phyloP scores from a whole-genome alignment of 2,797 vertebrate genomes.

The Alfaro cultratus region DNA sequence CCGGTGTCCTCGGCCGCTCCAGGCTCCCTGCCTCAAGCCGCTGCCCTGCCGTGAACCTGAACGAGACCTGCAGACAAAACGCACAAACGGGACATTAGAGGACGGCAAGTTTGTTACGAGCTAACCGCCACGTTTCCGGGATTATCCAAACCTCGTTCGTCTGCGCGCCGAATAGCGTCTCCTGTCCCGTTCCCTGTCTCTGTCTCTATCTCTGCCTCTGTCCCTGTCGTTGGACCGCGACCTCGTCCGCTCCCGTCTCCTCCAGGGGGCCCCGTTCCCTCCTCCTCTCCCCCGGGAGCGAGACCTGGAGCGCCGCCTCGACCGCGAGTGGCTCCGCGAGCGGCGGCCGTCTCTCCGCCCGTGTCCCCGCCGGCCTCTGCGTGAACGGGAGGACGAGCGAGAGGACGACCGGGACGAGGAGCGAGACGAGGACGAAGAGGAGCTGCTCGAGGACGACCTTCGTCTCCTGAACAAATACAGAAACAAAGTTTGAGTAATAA shows the following conservation, averaged over 20 bases:
- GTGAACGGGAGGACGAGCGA: constrained; percentile 85
- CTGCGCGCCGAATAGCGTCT: constrained; percentile 81
- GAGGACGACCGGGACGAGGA: constrained; percentile 82
- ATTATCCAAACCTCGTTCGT: constrained; percentile 80
- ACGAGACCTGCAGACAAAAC: constrained; percentile 60
- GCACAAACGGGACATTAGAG: background rate
- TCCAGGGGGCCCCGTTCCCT: constrained; percentile 74
- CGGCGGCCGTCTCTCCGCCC: constrained; percentile 81
- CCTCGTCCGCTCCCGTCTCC: constrained; percentile 77
- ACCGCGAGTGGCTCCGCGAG: constrained; percentile 82
- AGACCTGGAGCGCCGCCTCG: constrained; percentile 77
- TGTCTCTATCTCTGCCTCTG: constrained; percentile 58
- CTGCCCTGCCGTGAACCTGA: constrained; percentile 87
- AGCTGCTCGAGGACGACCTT: constrained; percentile 83
- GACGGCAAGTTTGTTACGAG: background rate
- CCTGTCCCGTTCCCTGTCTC: constrained; percentile 61
- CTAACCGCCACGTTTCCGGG: accelerated
- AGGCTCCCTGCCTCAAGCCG: constrained; percentile 78
- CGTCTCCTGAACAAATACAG: constrained; percentile 81
- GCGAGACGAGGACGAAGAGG: constrained; percentile 83
- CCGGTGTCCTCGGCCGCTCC: constrained; percentile 75
- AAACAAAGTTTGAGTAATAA: constrained; percentile 48
- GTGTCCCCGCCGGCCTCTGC: constrained; percentile 78
- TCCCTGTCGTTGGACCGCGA: constrained; percentile 82
- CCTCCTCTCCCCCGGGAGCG: constrained; percentile 75